These are phyloP conservation scores for Dilophus febrilis DNA, from an alignment of 2,888 invertebrate species.

Conservation along the genomic window DNA sequence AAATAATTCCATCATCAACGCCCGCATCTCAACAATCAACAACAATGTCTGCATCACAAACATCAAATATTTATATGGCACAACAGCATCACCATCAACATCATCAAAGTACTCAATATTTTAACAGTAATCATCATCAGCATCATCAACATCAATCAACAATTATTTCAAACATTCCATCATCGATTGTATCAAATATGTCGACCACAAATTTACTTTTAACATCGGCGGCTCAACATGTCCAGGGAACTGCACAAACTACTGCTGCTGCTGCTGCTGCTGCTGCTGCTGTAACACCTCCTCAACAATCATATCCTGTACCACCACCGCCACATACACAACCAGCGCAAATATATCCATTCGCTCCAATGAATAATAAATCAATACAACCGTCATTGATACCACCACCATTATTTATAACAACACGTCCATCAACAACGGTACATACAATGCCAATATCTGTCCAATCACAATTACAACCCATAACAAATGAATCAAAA, in stretches of 20 bases:
- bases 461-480: not conserved
- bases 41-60: conserved; percentile 1
- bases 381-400: not conserved
- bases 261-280: too few relatives aligned
- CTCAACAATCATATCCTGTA: too few relatives aligned
- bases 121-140: not conserved
- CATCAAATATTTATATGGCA: not conserved
- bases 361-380: not conserved
- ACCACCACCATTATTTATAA: not conserved
- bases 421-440: not conserved
- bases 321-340: not conserved
- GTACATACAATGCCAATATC: not conserved
- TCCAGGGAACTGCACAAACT: too few relatives aligned
- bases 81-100: conserved; percentile 3
- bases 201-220: not conserved
- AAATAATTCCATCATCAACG: too few relatives aligned
- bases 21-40: too few relatives aligned
- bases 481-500: not conserved
- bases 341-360: not conserved
- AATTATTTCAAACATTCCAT: conserved; percentile 3
- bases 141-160: not conserved
- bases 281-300: too few relatives aligned
- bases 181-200: not conserved
- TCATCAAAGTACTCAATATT: not conserved
- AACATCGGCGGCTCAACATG: too few relatives aligned